phyloP scores from a whole-genome alignment of 2,113 vertebrate genomes.

The Meriones unguiculatus region DNA sequence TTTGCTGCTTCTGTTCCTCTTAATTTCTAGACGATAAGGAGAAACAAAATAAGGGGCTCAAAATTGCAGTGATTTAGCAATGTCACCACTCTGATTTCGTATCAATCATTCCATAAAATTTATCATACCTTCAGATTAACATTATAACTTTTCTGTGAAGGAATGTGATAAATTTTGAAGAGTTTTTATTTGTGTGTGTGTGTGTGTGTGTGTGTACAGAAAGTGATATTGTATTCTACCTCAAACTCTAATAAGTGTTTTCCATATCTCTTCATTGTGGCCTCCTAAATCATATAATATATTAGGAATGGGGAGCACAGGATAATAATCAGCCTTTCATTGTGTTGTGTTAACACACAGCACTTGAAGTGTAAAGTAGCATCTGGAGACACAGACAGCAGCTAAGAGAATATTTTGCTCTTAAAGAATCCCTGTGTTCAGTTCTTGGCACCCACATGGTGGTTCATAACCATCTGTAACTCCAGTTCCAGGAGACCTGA shows the following conservation, averaged over 20 bases:
- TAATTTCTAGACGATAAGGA: conserved; percentile 53
- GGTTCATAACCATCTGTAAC: background rate
- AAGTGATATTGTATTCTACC: background rate
- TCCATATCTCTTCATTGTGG: background rate
- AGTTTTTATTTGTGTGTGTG: background rate
- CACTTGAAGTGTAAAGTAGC: background rate
- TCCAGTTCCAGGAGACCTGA: background rate
- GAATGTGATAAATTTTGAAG: background rate
- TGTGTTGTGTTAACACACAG: background rate
- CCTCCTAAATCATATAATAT: background rate
- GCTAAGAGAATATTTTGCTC: background rate
- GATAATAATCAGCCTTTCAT: background rate
- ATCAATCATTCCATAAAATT: background rate
- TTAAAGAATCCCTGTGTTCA: background rate
- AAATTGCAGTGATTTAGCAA: background rate
- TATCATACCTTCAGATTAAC: conserved; percentile 29
- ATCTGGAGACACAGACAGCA: no score
- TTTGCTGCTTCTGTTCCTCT: conserved; percentile 65
- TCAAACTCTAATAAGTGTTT: background rate
- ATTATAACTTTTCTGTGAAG: conserved; percentile 6
- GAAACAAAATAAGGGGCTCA: background rate
- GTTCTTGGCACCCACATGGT: background rate
- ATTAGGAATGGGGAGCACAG: background rate
- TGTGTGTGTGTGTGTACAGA: background rate
- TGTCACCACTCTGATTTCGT: conserved; percentile 25